Base-by-base conservation (phyloP, 2,888 invertebrate genomes). In the Catonia carolina region DNA sequence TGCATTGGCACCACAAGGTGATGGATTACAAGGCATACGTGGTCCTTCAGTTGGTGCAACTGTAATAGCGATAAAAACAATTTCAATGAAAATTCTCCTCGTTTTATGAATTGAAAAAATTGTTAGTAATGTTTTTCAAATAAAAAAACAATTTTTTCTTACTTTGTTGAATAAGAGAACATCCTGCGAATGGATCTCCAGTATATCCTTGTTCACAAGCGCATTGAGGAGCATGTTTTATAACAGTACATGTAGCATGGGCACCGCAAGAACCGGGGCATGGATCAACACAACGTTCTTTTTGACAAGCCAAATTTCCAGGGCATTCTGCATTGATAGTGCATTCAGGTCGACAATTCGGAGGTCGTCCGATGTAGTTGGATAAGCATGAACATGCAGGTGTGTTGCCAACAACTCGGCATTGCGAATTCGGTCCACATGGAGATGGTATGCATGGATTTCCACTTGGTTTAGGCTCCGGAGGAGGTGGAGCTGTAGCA, bases 321-420 rank as follows among this genome's bases (percentile, higher is more conserved):
- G 87, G 79, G 70, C 93, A 93, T 74, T 91, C 91, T 64, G 85
- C 85, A 67, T 89, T 88, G 65, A 86, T 85, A 41, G 85, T 81
- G 73, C 91, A 91, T 77, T 90, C 89, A 20, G 90, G 90, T 47
- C 90, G 80, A 69, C 91, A 92, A 71, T 88, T 87, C 36, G 90
- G 90, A 41, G 92, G 81, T 67, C 89, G 79, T 49, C 93, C 92
- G 57, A 89, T 78, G 70, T 86, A 90, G 68, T 85, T 84, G 48
- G 82, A 77, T 66, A 84, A 74, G 71, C 90, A 91, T 59, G 89
- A 87, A 70, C 91, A 91, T 41, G 86, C 86, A 18, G 89, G 82
- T 63, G 83, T 84, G 67, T 83, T 83, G 63, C 86, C 85, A 61
- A 86, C 78, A 52, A 83, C 78, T 64, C 85, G 82, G 73, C 92